Conservation (phyloP, 2,888 invertebrate genomes). For the Myopa tessellatipennis region DNA sequence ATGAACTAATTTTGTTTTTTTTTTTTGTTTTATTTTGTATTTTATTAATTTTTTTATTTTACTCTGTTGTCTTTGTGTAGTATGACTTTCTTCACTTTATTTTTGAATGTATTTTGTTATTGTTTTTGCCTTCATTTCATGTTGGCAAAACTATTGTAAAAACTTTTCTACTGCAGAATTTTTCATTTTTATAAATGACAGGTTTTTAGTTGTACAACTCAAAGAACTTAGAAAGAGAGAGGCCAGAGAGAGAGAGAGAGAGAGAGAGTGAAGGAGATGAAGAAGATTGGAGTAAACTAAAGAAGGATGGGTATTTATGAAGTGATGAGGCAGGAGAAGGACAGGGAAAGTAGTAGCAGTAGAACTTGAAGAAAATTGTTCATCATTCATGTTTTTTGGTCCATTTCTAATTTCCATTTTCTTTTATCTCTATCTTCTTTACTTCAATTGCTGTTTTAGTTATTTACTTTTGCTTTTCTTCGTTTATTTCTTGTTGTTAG, state of each 20-base stretch:
- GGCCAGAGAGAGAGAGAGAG: neutral
- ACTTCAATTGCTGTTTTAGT: neutral
- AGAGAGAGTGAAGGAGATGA: too few species aligned
- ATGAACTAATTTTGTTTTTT: neutral
- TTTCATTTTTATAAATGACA: constrained; percentile 3
- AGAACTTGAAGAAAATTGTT: neutral
- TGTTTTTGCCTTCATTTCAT: neutral
- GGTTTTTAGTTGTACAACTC: neutral
- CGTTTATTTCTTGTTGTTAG: neutral
- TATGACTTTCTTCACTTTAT: neutral
- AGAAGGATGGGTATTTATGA: neutral
- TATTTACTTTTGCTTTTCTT: neutral
- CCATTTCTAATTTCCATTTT: neutral
- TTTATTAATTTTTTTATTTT: neutral
- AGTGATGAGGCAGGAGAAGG: neutral
- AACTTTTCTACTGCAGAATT: constrained; percentile 4
- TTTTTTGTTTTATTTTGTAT: neutral
- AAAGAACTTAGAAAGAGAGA: neutral
- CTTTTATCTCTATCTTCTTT: neutral
- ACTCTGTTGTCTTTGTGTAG: neutral
- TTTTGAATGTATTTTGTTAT: neutral
- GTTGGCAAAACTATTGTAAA: neutral
- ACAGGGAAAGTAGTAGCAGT: neutral
- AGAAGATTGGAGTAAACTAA: neutral
- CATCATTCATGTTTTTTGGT: neutral